Conservation (phyloP, 2,113 vertebrate genomes). For the Kobus ellipsiprymnus region DNA sequence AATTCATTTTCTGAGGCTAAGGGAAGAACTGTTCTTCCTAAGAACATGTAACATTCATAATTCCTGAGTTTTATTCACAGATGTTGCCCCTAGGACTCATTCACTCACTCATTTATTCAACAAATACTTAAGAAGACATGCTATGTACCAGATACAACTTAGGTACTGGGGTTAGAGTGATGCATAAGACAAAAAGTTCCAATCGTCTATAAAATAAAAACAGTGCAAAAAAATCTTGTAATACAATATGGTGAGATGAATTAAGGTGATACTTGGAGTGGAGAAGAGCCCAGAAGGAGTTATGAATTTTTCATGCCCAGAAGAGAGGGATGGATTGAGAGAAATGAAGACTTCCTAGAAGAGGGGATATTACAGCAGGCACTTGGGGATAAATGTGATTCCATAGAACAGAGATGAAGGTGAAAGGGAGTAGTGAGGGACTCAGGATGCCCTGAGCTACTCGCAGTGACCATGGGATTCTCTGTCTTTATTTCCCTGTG, state of each 20-base stretch:
- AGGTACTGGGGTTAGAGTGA: not conserved
- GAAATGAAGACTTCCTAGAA: not conserved
- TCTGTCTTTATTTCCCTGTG: not conserved
- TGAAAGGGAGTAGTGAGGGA: not conserved
- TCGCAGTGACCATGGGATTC: not conserved
- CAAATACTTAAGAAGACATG: not conserved
- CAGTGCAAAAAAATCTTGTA: not conserved
- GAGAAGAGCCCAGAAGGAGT: not conserved
- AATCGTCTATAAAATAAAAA: not conserved
- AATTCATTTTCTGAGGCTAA: not conserved
- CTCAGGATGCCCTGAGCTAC: not conserved
- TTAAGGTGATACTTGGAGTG: not conserved
- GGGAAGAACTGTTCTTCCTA: not conserved
- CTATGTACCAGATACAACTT: not conserved
- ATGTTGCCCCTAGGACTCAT: not conserved
- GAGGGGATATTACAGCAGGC: not conserved
- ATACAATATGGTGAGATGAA: not conserved
- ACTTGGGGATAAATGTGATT: not conserved
- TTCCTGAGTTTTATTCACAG: not conserved
- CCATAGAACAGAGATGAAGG: not conserved
- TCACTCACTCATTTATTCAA: not conserved
- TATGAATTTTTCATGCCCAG: not conserved
- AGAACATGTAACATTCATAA: not conserved
- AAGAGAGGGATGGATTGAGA: not conserved
- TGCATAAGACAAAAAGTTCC: not conserved